Evolutionary conservation across 1,140 invertebrate genomes (phyloP).

Genomic region (Drosophila takahashii): DNA sequence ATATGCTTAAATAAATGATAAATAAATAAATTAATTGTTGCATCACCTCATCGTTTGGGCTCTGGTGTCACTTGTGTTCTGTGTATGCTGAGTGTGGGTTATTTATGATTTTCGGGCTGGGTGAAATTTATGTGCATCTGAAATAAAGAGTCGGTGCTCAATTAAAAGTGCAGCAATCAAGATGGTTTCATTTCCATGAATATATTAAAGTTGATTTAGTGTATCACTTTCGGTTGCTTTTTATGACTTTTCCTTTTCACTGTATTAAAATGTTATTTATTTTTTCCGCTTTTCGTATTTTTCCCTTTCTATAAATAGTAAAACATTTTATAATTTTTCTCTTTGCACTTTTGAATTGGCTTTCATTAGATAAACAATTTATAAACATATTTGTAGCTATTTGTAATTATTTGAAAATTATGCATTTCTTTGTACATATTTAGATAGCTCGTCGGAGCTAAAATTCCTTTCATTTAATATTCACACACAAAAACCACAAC

Average conservation of each 20-base stretch:
- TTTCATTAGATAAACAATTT: background rate
- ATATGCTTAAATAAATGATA: slow-evolving; percentile 40
- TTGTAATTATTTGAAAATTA: slow-evolving; percentile 41
- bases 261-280: slow-evolving; percentile 9
- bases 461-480: slow-evolving; percentile 53
- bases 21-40: slow-evolving; percentile 55
- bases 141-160: slow-evolving; percentile 42
- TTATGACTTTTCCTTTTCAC: background rate
- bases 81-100: slow-evolving; percentile 12
- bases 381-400: background rate
- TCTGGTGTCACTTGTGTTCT: slow-evolving; percentile 9
- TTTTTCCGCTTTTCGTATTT: background rate
- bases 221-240: slow-evolving; percentile 5
- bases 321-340: slow-evolving; percentile 1
- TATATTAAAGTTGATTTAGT: slow-evolving; percentile 26
- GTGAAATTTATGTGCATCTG: slow-evolving; percentile 48
- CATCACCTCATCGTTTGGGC: slow-evolving; percentile 46
- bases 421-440: slow-evolving; percentile 30
- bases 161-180: slow-evolving; percentile 18
- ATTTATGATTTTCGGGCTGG: slow-evolving; percentile 8
- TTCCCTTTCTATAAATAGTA: slow-evolving; percentile 23
- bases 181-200: slow-evolving; percentile 6
- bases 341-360: background rate
- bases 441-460: slow-evolving; percentile 26
- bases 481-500: slow-evolving; percentile 27